Evolutionary conservation across 2,888 invertebrate species (phyloP).

Genomic region (Pandemis heparana): DNA sequence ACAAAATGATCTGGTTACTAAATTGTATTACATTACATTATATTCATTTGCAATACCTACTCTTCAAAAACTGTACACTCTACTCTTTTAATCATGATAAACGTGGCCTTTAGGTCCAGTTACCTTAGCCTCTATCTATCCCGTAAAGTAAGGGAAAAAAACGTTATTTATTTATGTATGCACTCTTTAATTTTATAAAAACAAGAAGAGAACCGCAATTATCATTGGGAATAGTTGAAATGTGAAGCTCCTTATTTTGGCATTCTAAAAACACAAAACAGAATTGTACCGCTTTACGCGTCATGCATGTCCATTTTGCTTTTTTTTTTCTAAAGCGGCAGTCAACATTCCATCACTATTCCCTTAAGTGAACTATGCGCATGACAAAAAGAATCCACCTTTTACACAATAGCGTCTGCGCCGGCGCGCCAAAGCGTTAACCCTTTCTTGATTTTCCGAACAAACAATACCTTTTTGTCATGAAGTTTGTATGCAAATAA

Average conservation of each 20-base stretch:
- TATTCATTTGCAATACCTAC: too few relatives aligned
- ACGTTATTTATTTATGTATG: too few relatives aligned
- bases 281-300: neutral
- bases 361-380: neutral
- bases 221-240: too few relatives aligned
- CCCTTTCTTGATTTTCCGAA: constrained; percentile 61
- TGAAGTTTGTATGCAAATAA: constrained; percentile 82
- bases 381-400: neutral
- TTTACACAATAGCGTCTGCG: neutral
- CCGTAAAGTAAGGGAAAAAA: too few relatives aligned
- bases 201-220: too few relatives aligned
- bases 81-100: too few relatives aligned
- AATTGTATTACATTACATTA: too few relatives aligned
- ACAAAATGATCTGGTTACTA: too few relatives aligned
- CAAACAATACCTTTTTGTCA: constrained; percentile 72
- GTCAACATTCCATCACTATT: neutral
- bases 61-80: too few relatives aligned
- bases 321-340: neutral
- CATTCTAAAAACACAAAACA: neutral
- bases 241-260: neutral
- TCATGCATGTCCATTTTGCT: neutral
- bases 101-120: too few relatives aligned
- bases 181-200: too few relatives aligned
- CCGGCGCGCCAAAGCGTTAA: constrained; percentile 73
- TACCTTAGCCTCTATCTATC: too few relatives aligned